Conservation (phyloP, 2,797 vertebrate genomes). For the Oreortyx pictus region DNA sequence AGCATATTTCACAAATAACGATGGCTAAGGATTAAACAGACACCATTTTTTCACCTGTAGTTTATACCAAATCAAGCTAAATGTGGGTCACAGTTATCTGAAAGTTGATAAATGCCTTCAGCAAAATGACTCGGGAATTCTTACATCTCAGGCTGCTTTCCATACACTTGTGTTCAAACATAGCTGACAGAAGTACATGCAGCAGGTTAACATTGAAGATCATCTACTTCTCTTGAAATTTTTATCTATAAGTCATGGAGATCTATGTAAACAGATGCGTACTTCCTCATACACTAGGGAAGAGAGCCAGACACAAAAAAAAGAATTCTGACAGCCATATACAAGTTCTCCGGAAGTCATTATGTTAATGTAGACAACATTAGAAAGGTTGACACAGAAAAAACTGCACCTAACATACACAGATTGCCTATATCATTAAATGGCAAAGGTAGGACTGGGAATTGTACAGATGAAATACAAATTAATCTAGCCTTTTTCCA, state of each 20-base stretch:
- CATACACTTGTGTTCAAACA: background rate
- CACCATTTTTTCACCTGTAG: background rate
- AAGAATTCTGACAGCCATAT: background rate
- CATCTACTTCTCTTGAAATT: background rate
- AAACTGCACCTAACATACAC: background rate
- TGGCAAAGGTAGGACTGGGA: background rate
- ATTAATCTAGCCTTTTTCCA: background rate
- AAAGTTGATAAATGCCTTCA: background rate
- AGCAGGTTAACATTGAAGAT: background rate
- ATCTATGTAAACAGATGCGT: background rate
- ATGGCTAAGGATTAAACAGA: background rate
- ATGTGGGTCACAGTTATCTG: background rate
- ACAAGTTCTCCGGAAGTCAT: background rate
- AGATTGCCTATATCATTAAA: background rate
- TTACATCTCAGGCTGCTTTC: background rate
- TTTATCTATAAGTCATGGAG: background rate
- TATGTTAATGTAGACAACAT: background rate
- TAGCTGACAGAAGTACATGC: background rate
- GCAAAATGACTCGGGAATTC: background rate
- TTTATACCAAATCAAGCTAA: conserved; percentile 4
- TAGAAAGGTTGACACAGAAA: background rate
- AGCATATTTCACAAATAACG: conserved; percentile 27
- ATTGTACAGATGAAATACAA: background rate
- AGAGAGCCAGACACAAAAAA: background rate
- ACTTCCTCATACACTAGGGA: background rate